Evolutionary conservation across 2,797 vertebrate species (phyloP).

Genomic region (Tarsius wallacei): DNA sequence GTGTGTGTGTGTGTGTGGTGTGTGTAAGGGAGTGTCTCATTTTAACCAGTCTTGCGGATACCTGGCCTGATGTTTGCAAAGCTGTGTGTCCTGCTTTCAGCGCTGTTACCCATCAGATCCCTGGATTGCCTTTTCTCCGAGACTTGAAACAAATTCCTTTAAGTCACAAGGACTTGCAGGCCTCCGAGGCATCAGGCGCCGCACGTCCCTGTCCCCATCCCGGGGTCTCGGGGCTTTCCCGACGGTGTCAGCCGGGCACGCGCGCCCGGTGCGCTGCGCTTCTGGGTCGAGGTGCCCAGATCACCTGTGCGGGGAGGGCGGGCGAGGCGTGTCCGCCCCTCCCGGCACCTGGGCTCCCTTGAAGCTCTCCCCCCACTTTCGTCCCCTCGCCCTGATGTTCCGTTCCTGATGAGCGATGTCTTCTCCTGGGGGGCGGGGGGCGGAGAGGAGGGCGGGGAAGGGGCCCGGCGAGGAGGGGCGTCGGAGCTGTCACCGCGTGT

Average conservation of each 20-base stretch:
- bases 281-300: not conserved
- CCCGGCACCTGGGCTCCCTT: not conserved
- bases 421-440: not conserved
- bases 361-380: not conserved
- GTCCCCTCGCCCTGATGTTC: not conserved
- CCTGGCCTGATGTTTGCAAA: not conserved
- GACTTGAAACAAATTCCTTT: not conserved
- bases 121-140: not conserved
- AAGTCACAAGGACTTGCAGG: not conserved
- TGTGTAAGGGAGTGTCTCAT: not conserved
- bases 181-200: not conserved
- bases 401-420: not conserved
- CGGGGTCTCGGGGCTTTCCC: not conserved
- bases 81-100: not conserved
- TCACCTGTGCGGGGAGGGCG: not conserved
- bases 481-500: constrained; percentile 71
- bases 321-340: not conserved
- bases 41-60: not conserved
- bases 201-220: not conserved
- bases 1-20: not conserved
- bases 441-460: constrained; percentile 60
- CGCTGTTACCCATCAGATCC: not conserved
- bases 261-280: not conserved
- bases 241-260: not conserved
- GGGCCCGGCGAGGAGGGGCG: constrained; percentile 74